Evolutionary conservation across 2,888 invertebrate genomes (phyloP).

Genomic region (Lysandra bellargus): DNA sequence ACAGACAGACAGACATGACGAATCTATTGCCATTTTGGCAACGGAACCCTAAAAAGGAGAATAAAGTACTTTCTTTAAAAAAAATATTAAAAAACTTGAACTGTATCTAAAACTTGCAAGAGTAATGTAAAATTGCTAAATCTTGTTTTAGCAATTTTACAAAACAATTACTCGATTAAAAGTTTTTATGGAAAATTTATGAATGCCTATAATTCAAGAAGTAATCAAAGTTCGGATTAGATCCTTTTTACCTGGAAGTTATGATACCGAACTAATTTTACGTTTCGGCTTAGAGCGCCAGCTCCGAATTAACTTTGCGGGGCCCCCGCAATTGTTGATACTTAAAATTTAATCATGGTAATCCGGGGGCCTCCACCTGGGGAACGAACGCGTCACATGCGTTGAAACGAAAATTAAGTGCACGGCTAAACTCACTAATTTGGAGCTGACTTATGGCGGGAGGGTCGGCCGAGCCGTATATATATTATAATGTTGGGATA

Average conservation of each 20-base stretch:
- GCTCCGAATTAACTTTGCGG: constrained; percentile 15
- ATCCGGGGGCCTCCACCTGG: constrained; percentile 39
- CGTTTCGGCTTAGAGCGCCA: constrained; percentile 2
- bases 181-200: background rate
- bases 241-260: constrained; percentile 23
- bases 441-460: constrained; percentile 56
- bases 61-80: background rate
- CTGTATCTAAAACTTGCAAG: background rate
- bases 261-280: constrained; percentile 18
- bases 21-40: too few species aligned
- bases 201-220: background rate
- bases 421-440: constrained; percentile 59
- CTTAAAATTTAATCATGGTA: constrained; percentile 42
- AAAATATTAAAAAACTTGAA: background rate
- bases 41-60: background rate
- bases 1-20: too few species aligned
- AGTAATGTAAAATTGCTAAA: background rate
- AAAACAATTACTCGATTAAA: constrained; percentile 1
- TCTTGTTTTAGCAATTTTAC: background rate
- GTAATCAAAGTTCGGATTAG: background rate
- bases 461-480: constrained; percentile 57
- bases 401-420: constrained; percentile 60
- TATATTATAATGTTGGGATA: constrained; percentile 59
- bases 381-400: constrained; percentile 46
- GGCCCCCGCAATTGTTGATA: constrained; percentile 34